phyloP scores from a whole-genome alignment of 2,113 vertebrate genomes.

The Protobothrops mucrosquamatus region DNA sequence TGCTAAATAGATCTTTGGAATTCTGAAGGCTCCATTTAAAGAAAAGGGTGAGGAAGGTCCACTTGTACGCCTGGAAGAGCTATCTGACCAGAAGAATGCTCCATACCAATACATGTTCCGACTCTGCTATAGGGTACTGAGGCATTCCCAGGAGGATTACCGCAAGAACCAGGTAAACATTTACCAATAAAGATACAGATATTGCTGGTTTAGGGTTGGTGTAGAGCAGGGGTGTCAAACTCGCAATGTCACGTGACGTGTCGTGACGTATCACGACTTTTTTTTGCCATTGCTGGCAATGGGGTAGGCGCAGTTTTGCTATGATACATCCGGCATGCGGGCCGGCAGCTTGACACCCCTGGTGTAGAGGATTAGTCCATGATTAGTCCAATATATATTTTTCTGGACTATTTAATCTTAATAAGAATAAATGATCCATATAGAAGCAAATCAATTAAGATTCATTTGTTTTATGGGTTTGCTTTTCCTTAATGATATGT shows the following conservation, averaged over 20 bases:
- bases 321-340: too few relatives aligned
- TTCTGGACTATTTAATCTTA: background rate
- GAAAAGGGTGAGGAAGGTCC: constrained; percentile 84
- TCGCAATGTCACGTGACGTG: too few relatives aligned
- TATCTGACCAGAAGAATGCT: constrained; percentile 93
- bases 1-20: constrained; percentile 88
- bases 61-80: constrained; percentile 87
- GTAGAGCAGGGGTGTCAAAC: background rate
- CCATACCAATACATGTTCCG: constrained; percentile 98
- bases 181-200: rapidly evolving
- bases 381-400: background rate
- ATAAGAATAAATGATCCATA: background rate
- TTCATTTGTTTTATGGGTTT: background rate
- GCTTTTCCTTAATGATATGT: background rate
- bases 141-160: constrained; percentile 97
- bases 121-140: constrained; percentile 92
- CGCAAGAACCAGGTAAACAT: constrained; percentile 92
- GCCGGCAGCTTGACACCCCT: too few relatives aligned
- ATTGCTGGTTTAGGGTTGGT: too few relatives aligned
- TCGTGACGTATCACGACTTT: too few relatives aligned
- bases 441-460: background rate
- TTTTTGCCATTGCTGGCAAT: too few relatives aligned
- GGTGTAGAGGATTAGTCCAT: background rate
- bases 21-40: constrained; percentile 92
- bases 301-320: too few relatives aligned